Base-by-base conservation (phyloP, 2,113 vertebrate species). In the Saguinus midas region DNA sequence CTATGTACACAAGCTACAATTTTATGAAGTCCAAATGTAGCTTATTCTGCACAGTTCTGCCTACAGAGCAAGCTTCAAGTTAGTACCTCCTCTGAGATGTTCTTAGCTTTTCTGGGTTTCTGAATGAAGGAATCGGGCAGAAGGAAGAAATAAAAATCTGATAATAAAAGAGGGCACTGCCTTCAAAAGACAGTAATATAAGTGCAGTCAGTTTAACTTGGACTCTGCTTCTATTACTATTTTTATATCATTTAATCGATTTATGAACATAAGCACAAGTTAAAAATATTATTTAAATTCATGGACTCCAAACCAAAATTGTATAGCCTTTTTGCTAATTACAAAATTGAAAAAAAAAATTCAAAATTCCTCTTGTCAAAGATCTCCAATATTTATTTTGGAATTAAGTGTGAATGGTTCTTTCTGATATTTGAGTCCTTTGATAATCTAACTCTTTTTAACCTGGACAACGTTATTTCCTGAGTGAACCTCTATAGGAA, bases 1-100 rank as follows among this genome's bases (percentile, higher is more conserved):
- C 90, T 88, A 35, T 76, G 52, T 95, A 95, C 87, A 95, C 73
- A 96, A 96, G 76, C 92, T 94, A 97, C 73, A 94, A 48, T 97
- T 92, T 95, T 89, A 83, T 96, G 85, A 96, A 91, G 90, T 95
- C 88, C 90, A 94, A 94, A 86, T 80, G 68, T 75, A 45, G 90
- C 66, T 98, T 96, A 92, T 94, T 92, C 82, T 91, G 55, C 90
- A 91, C 43, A 94, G 78, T 95, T 96, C 91, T 92, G 84, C 40
- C 72, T 87, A 27, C 29, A 86, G 43, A 96, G 32, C 40, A 50
- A n/a, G 85, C 73, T 94, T 95, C 64, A 94, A 95, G 86, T 50
- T 40, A 13, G n/a, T 84, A 16, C 86, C 25, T 95, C 27, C 16
- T 91, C 37, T 82, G 58, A 97, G 66, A 81, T 89, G 52, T 48